These are phyloP conservation scores for Tupiocoris notatus DNA, from an alignment of 2,888 invertebrate genomes.

Conservation along the genomic window DNA sequence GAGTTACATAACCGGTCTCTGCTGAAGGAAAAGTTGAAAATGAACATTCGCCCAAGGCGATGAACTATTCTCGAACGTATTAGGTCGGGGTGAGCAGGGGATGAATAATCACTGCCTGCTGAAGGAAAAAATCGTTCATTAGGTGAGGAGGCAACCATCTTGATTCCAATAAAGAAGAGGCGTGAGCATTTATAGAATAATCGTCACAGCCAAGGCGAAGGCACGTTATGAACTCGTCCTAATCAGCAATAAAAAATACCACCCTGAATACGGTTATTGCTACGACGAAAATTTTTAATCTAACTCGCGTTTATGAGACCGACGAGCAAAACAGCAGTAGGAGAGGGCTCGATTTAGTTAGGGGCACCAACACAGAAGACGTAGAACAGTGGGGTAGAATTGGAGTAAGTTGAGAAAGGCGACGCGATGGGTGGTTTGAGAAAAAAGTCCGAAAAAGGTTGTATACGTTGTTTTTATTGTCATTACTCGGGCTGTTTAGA, in stretches of 20 bases:
- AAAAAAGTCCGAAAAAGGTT: conserved; percentile 17
- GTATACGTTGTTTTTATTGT: conserved; percentile 41
- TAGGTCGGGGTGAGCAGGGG: too few relatives aligned
- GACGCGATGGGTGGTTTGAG: background rate
- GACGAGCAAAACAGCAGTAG: background rate
- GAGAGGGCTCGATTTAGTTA: conserved; percentile 20
- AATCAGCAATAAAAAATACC: conserved; percentile 39
- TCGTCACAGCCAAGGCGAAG: background rate
- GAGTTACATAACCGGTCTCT: too few relatives aligned
- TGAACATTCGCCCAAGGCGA: too few relatives aligned
- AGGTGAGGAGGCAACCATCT: background rate
- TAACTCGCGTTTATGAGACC: conserved; percentile 40
- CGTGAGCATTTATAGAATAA: background rate
- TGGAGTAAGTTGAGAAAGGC: background rate
- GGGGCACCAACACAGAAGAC: conserved; percentile 15
- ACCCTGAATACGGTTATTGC: conserved; percentile 37
- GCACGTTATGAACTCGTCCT: conserved; percentile 32
- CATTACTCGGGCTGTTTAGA: conserved; percentile 36
- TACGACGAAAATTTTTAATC: conserved; percentile 38
- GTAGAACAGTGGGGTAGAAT: too few relatives aligned
- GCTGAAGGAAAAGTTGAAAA: too few relatives aligned
- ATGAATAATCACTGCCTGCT: too few relatives aligned
- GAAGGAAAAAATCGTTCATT: background rate
- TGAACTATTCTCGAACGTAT: too few relatives aligned
- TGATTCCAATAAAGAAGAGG: background rate